Percentiles rank a stretch among this genome's conserved stretches.
phyloP scores from a whole-genome alignment of 2,888 invertebrate genomes.

The Sminthurides aquaticus region DNA sequence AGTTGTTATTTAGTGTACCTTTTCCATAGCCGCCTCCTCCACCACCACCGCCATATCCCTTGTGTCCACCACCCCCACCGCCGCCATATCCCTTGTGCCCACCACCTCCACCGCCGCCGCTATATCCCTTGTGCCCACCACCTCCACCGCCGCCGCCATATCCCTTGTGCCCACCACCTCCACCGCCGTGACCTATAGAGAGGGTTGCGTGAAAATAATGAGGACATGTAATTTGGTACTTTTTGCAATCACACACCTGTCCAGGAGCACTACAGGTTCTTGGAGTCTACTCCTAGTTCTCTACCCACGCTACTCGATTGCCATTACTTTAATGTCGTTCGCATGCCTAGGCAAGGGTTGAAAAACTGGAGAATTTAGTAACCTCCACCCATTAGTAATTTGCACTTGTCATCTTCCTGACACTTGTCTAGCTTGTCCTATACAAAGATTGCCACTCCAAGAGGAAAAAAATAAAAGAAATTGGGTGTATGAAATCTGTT shows the following conservation, averaged over 20 bases:
- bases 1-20: neutral
- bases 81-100: conserved; percentile 1
- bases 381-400: neutral
- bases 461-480: too few relatives aligned
- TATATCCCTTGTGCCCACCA: conserved; percentile 14
- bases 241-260: too few relatives aligned
- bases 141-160: conserved; percentile 20
- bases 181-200: conserved; percentile 16
- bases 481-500: neutral
- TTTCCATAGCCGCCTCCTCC: conserved; percentile 21
- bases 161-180: conserved; percentile 15
- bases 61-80: conserved; percentile 24
- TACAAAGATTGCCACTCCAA: neutral
- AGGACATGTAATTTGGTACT: too few relatives aligned
- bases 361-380: neutral
- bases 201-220: conserved; percentile 11
- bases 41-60: conserved; percentile 19
- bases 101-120: conserved; percentile 23
- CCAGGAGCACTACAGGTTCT: too few relatives aligned
- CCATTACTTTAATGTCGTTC: too few relatives aligned
- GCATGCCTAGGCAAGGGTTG: neutral
- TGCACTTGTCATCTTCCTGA: conserved; percentile 7
- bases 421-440: neutral
- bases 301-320: too few relatives aligned
- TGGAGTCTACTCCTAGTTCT: too few relatives aligned